These are phyloP conservation scores for Orgyia antiqua DNA, from an alignment of 2,888 invertebrate species.

Conservation along the genomic window DNA sequence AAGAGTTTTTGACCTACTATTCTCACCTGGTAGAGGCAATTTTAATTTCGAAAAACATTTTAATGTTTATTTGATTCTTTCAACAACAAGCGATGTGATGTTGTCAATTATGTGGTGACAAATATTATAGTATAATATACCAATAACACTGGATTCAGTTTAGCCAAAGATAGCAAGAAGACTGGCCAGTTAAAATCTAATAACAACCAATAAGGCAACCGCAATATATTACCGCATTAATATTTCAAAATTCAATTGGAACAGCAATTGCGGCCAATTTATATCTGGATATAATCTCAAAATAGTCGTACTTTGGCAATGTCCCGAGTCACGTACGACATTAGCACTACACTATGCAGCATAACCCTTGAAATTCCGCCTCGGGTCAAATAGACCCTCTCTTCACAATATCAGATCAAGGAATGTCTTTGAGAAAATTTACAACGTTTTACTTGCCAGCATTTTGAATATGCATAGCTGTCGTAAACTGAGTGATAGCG, in stretches of 20 bases:
- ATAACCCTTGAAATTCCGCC: slow-evolving; percentile 38
- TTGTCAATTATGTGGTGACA: no score
- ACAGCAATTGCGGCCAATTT: slow-evolving; percentile 26
- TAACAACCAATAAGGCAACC: not conserved
- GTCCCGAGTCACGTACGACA: slow-evolving; percentile 44
- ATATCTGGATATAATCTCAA: slow-evolving; percentile 29
- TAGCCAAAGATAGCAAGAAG: no score
- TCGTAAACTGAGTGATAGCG: no score
- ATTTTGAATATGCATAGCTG: no score
- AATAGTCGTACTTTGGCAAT: slow-evolving; percentile 26
- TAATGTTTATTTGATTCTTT: no score
- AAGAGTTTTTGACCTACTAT: no score
- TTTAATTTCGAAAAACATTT: no score
- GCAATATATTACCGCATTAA: slow-evolving; percentile 7
- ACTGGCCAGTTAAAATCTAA: not conserved
- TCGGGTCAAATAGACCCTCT: slow-evolving; percentile 44
- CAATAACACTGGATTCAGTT: no score
- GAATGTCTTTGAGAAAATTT: slow-evolving; percentile 39
- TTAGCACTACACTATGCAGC: slow-evolving; percentile 51
- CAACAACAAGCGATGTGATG: no score
- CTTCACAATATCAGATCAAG: slow-evolving; percentile 44
- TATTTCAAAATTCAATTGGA: slow-evolving; percentile 28
- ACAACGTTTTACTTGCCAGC: no score
- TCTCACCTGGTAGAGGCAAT: no score
- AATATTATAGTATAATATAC: no score